Evolutionary conservation across 2,888 invertebrate species (phyloP), one percentile per base, ranked within the genome.

Genomic region (Dysmachus trigonus): DNA sequence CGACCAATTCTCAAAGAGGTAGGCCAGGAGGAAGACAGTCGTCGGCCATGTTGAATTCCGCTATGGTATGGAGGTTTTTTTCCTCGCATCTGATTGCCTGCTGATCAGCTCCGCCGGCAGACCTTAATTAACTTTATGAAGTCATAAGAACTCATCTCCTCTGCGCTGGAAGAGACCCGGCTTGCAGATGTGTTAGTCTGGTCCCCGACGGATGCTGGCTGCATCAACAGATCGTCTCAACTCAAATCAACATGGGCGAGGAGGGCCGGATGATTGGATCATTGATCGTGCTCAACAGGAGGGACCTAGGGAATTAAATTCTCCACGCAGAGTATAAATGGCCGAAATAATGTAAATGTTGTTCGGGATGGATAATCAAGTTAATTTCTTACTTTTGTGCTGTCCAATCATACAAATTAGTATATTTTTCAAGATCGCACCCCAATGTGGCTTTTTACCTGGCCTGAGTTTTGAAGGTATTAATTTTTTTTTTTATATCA

Each of bases 121-220:
- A 81, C 62, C 53, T 81, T 81, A 83, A 72, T 83, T 84, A 84
- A 84, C 73, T 72, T 84, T 85, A 85, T 85, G 84, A 85, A 85
- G 84, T 85, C 51, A 85, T 85, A 73, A 85, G 84, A 73, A 85
- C 47, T 85, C 73, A 74, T 51, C 84, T 85, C 47, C 73, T 33
- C 73, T 85, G 71, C 33, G 27, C 81, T 33, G 30, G 18, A 22
- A 13, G 35, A 47, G 53, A 22, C 10, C 10, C 1, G 13, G 18
- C 18, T 41, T 72, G 38, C 8, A 38, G 33, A 30, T 47, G 74
- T 74, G 13, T 41, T 13, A 8, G 47, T 73, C n/a, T 71, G 33
- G 73, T 74, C 30, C 35, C 30, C 79, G 27, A 15, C 31, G 33
- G 81, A 53, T 33, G 53, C 81, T 33, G 53, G 62, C 53, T 27